Percentiles rank a stretch among this genome's conserved stretches.
Evolutionary conservation across 2,888 invertebrate genomes (phyloP).

Genomic region (Sesia bembeciformis): DNA sequence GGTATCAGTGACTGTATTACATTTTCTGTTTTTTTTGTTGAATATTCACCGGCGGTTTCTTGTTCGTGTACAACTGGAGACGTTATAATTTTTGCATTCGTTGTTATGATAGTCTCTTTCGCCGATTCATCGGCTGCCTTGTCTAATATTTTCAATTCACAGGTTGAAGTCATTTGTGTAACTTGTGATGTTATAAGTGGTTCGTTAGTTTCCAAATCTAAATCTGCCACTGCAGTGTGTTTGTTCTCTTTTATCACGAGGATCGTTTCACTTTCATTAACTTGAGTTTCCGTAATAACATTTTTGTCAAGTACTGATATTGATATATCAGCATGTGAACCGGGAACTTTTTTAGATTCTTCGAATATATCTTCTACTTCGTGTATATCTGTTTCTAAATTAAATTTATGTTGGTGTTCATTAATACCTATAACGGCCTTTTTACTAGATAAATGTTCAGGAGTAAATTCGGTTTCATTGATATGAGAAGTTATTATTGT

Average conservation of each 20-base stretch:
- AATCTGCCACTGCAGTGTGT: slow-evolving; percentile 69
- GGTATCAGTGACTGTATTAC: slow-evolving; percentile 69
- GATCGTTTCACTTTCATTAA: slow-evolving; percentile 79
- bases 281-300: slow-evolving; percentile 68
- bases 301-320: slow-evolving; percentile 76
- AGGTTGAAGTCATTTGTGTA: slow-evolving; percentile 47
- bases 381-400: slow-evolving; percentile 70
- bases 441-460: slow-evolving; percentile 62
- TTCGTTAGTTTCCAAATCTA: slow-evolving; percentile 74
- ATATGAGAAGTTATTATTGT: slow-evolving; percentile 78
- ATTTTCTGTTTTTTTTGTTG: slow-evolving; percentile 29
- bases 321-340: slow-evolving; percentile 56
- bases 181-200: slow-evolving; percentile 75
- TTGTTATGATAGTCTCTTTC: slow-evolving; percentile 68
- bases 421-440: slow-evolving; percentile 75
- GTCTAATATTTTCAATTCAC: slow-evolving; percentile 69
- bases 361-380: slow-evolving; percentile 76
- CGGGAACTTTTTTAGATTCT: slow-evolving; percentile 43
- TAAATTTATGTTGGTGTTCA: slow-evolving; percentile 76
- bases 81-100: slow-evolving; percentile 77
- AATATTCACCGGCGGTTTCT: slow-evolving; percentile 59
- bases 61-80: slow-evolving; percentile 78
- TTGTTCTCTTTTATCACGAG: slow-evolving; percentile 68
- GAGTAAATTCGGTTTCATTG: slow-evolving; percentile 73
- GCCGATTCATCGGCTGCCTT: slow-evolving; percentile 50